Evolutionary conservation across 2,888 invertebrate genomes (phyloP), one percentile per base, ranked within the genome.

Genomic region (Drosophila paranaensis): DNA sequence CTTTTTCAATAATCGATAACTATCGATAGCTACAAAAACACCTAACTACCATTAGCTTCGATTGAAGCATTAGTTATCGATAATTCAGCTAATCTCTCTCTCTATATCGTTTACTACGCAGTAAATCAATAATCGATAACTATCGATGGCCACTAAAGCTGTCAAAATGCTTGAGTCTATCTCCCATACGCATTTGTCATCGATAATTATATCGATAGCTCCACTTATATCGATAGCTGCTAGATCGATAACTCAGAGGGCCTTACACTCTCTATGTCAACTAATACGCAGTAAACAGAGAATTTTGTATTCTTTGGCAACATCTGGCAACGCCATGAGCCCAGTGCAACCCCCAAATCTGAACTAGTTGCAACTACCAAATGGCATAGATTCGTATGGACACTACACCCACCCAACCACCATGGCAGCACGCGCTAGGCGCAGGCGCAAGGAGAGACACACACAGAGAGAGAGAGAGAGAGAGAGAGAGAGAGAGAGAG

Each of bases 371-470:
- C 71, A 66, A 55, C 60, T 45, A 45, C 50, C 60, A 50, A 61
- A 30, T 76, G 73, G 73, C 72, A 76, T 61, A 75, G 60, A 76
- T 76, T 67, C 45, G 60, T 55, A 16, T 45, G n/a, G 57, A 30
- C 39, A 48, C 50, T 10, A 33, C n/a, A 46, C 42, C 55, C 39
- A 6, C 30, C 54, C 55, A 54, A 2, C 27, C 33, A 6, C 60
- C 25, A 40, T 2, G n/a, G n/a, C 43, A 6, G 35, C 6, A 8
- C 0, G 2, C n/a, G 10, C 43, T 40, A 27, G 27, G 27, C 27
- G 77, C 78, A 66, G 54, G 51, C 77, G 74, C 71, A 51, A 62
- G 53, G 74, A 78, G 78, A 40, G 53, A 14, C n/a, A 4, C n/a
- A 48, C 11, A 35, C n/a, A n/a, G n/a, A n/a, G n/a, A n/a, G n/a